Evolutionary conservation across 2,113 vertebrate genomes (phyloP).

Genomic region (Dasyprocta punctata): DNA sequence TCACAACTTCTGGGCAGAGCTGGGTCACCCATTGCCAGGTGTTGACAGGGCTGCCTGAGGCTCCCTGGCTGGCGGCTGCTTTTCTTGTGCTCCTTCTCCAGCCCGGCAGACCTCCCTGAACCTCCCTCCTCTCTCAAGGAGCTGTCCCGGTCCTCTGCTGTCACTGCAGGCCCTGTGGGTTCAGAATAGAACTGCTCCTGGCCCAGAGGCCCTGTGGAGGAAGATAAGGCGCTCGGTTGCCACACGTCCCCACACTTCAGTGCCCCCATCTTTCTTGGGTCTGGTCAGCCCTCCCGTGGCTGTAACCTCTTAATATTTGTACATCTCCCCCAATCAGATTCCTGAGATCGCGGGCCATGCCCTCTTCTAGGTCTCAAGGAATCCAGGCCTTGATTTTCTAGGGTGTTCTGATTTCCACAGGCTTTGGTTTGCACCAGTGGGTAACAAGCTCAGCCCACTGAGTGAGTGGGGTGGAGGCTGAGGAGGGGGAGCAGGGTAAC

Average conservation of each 20-base stretch:
- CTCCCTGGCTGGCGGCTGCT: neutral
- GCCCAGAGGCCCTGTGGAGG: neutral
- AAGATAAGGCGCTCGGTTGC: rapidly evolving
- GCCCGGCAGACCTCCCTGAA: neutral
- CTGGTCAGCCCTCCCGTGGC: rapidly evolving
- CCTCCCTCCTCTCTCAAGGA: neutral
- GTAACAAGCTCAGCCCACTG: too few species aligned
- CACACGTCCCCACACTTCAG: neutral
- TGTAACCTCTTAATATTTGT: rapidly evolving
- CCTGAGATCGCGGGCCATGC: rapidly evolving
- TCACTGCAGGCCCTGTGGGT: neutral
- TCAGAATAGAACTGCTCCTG: neutral
- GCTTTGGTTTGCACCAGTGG: neutral
- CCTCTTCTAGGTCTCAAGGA: neutral
- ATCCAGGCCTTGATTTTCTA: neutral
- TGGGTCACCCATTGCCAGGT: rapidly evolving
- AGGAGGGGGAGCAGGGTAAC: neutral
- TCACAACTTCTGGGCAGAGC: neutral
- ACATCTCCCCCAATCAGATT: rapidly evolving
- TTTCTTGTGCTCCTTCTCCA: neutral
- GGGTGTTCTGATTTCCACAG: neutral
- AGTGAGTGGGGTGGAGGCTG: neutral
- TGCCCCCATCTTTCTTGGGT: neutral
- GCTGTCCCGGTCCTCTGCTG: neutral
- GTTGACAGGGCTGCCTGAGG: neutral